A percentile compares a stretch with the other conserved stretches of the same genome.
These are phyloP conservation scores for Sphaerophoria rueppellii DNA, from an alignment of 2,888 invertebrate genomes.

Conservation along the genomic window DNA sequence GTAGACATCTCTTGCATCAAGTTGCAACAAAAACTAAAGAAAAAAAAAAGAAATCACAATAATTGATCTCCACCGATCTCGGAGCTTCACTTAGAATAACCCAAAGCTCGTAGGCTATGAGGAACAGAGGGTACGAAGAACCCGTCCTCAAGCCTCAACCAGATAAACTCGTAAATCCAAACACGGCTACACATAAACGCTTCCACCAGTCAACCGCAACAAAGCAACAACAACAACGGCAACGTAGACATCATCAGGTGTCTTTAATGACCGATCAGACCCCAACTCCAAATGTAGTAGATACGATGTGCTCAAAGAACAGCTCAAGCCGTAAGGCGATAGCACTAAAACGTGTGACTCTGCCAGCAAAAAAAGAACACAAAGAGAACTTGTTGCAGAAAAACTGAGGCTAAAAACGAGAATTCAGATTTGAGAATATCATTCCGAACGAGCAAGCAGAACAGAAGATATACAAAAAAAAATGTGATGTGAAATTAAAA, in stretches of 20 bases:
- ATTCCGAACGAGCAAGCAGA: slow-evolving; percentile 44
- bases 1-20: slow-evolving; percentile 57
- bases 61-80: slow-evolving; percentile 35
- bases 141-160: slow-evolving; percentile 56
- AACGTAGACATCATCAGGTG: slow-evolving; percentile 49
- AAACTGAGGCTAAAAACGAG: slow-evolving; percentile 19
- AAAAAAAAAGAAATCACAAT: slow-evolving; percentile 13
- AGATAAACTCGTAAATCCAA: slow-evolving; percentile 72
- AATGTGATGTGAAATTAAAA: slow-evolving; percentile 67
- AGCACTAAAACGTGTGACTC: slow-evolving; percentile 59
- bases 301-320: slow-evolving; percentile 30
- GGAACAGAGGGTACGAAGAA: slow-evolving; percentile 22
- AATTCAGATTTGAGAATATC: slow-evolving; percentile 43
- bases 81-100: slow-evolving; percentile 33
- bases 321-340: slow-evolving; percentile 56
- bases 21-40: not conserved
- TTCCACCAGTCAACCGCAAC: slow-evolving; percentile 49
- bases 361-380: slow-evolving; percentile 11
- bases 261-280: not conserved
- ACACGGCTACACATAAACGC: slow-evolving; percentile 40
- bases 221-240: slow-evolving; percentile 54
- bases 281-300: not conserved
- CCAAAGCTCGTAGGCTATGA: not conserved
- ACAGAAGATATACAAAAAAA: slow-evolving; percentile 33
- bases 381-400: not conserved